A percentile compares a stretch with the other conserved stretches of the same genome.
phyloP scores from a whole-genome alignment of 2,797 vertebrate species.

The Champsocephalus esox region DNA sequence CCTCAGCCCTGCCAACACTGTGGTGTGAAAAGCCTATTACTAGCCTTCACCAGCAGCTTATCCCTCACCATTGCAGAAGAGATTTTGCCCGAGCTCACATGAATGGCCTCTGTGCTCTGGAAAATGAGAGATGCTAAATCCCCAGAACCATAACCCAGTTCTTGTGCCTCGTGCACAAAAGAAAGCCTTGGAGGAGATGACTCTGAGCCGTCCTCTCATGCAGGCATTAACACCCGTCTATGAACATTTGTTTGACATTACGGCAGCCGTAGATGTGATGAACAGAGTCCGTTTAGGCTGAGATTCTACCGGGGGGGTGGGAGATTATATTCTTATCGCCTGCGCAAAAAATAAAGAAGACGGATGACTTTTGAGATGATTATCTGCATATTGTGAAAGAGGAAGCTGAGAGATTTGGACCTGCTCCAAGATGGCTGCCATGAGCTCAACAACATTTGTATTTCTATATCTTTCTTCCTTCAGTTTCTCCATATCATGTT shows the following conservation, averaged over 20 bases:
- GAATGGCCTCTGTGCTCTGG: conserved; percentile 53
- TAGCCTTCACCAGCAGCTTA: conserved; percentile 65
- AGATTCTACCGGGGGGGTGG: conserved; percentile 42
- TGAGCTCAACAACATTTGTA: conserved; percentile 37
- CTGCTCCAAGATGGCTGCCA: conserved; percentile 55
- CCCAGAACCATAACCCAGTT: conserved; percentile 55
- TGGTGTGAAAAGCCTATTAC: conserved; percentile 68
- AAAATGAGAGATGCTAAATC: conserved; percentile 67
- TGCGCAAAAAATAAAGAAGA: conserved; percentile 44
- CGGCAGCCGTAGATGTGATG: conserved; percentile 50
- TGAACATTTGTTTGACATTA: conserved; percentile 61
- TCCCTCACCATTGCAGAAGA: conserved; percentile 55
- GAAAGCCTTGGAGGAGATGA: conserved; percentile 52
- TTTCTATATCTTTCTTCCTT: conserved; percentile 36
- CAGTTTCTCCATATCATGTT: conserved; percentile 29
- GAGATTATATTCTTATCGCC: conserved; percentile 67
- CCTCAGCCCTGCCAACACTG: conserved; percentile 47
- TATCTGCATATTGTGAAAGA: conserved; percentile 61
- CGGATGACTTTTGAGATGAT: conserved; percentile 64
- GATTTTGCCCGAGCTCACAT: conserved; percentile 51
- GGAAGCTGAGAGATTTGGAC: conserved; percentile 54
- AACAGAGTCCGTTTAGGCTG: conserved; percentile 29
- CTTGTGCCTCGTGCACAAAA: conserved; percentile 41
- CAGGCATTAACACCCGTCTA: conserved; percentile 37
- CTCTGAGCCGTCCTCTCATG: conserved; percentile 47